Conservation (phyloP, 2,113 vertebrate species). For the Dasyprocta punctata region DNA sequence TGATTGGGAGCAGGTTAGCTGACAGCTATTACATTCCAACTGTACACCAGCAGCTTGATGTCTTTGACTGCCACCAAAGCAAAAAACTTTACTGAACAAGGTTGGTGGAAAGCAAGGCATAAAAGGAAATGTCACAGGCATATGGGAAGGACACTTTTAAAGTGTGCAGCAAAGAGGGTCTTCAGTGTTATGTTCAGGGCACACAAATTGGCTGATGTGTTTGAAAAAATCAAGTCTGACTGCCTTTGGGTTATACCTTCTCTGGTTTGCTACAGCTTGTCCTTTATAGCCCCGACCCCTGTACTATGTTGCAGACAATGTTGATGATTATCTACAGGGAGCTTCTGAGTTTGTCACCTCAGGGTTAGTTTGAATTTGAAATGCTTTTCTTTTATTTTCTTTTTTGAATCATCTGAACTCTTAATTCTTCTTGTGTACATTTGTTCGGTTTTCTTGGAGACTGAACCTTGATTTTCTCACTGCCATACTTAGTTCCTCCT, state of each 20-base stretch:
- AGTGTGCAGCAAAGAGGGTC: neutral
- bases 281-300: neutral
- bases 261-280: neutral
- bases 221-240: neutral
- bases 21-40: neutral
- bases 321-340: neutral
- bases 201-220: neutral
- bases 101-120: neutral
- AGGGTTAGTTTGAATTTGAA: slow-evolving; percentile 17
- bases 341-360: slow-evolving; percentile 6
- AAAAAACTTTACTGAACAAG: neutral
- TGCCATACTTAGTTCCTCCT: neutral
- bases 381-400: neutral
- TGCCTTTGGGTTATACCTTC: neutral
- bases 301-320: neutral
- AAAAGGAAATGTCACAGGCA: neutral
- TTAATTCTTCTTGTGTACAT: neutral
- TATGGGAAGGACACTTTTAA: neutral
- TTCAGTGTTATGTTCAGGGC: neutral
- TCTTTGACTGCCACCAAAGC: slow-evolving; percentile 10
- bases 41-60: neutral
- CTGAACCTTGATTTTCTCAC: slow-evolving; percentile 1
- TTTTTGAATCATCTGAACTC: neutral
- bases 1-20: neutral
- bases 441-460: slow-evolving; percentile 22